These are phyloP conservation scores for Zophobas atratus DNA, from an alignment of 1,140 invertebrate species.

Conservation along the genomic window DNA sequence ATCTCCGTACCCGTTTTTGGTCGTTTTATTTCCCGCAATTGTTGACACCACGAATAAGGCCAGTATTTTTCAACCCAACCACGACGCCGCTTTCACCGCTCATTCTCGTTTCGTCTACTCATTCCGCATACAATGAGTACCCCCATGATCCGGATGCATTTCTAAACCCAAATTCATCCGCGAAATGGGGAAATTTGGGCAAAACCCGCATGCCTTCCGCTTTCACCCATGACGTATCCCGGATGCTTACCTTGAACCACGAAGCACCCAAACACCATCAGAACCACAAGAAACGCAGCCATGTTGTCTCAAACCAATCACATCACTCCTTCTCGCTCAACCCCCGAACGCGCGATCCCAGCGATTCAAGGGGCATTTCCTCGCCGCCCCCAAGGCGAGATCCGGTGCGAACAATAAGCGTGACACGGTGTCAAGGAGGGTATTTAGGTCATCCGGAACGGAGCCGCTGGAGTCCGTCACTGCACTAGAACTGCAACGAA, in stretches of 20 bases:
- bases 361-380: constrained; percentile 14
- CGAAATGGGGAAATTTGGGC: constrained; percentile 9
- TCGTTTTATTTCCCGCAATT: constrained; percentile 12
- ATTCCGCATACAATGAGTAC: constrained; percentile 15
- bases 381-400: background rate
- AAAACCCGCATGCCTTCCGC: constrained; percentile 16
- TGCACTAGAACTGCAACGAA: background rate
- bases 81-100: constrained; percentile 12
- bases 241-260: constrained; percentile 20
- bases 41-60: constrained; percentile 15
- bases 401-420: background rate
- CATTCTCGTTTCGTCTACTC: constrained; percentile 18
- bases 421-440: constrained; percentile 25
- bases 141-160: constrained; percentile 13
- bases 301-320: constrained; percentile 39
- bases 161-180: background rate
- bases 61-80: constrained; percentile 11
- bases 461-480: constrained; percentile 2
- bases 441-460: constrained; percentile 35
- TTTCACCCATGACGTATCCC: background rate
- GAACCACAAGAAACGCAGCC: constrained; percentile 26
- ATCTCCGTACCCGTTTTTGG: no score
- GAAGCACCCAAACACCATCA: constrained; percentile 9
- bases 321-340: constrained; percentile 18
- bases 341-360: constrained; percentile 2